Conservation (phyloP, 2,797 vertebrate species). For the Passerculus sandwichensis region DNA sequence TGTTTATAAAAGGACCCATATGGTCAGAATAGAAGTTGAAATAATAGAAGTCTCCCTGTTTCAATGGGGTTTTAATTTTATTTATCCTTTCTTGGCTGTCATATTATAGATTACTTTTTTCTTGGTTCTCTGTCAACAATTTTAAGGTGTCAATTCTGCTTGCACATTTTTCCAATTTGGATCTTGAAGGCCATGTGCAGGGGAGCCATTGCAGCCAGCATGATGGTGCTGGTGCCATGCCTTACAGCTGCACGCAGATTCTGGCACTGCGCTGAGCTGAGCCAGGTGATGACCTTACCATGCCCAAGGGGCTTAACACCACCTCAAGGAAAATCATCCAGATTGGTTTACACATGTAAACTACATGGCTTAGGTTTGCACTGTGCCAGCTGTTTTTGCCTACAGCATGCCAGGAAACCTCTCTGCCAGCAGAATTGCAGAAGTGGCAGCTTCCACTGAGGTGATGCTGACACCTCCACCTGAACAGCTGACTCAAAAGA, state of each 20-base stretch:
- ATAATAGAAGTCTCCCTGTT: background rate
- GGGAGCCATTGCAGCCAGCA: rapidly evolving
- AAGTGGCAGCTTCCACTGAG: background rate
- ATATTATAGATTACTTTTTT: background rate
- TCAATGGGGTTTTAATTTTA: background rate
- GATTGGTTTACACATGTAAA: background rate
- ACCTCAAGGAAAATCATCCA: background rate
- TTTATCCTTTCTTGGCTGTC: background rate
- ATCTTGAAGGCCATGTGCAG: background rate
- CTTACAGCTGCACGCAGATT: background rate
- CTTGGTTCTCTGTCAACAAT: background rate
- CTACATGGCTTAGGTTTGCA: background rate
- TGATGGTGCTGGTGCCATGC: background rate
- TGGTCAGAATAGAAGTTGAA: background rate
- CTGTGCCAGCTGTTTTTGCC: background rate
- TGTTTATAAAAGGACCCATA: background rate
- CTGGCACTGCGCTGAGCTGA: background rate
- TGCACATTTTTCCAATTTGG: background rate
- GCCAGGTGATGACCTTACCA: background rate
- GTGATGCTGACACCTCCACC: background rate
- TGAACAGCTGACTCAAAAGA: background rate
- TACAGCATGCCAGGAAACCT: rapidly evolving
- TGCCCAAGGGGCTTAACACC: background rate
- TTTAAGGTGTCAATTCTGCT: background rate
- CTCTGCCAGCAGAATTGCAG: background rate